Evolutionary conservation across 2,888 invertebrate species (phyloP).

Genomic region (Coelopa pilipes): DNA sequence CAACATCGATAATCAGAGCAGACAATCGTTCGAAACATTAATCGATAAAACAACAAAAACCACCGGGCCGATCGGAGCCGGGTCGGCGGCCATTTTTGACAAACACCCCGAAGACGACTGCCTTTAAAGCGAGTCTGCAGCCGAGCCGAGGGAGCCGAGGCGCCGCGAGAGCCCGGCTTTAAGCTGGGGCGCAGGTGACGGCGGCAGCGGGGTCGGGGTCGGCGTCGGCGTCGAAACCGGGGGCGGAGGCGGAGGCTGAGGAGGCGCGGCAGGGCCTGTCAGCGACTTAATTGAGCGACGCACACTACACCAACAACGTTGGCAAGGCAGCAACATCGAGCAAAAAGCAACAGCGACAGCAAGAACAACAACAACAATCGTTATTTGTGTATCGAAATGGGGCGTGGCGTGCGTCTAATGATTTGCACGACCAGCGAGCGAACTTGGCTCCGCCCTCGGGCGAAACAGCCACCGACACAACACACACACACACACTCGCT

Average conservation of each 20-base stretch:
- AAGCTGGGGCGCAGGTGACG: no score
- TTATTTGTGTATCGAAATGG: slow-evolving; percentile 60
- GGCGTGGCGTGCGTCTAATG: slow-evolving; percentile 52
- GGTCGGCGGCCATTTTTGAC: background rate
- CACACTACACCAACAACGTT: background rate
- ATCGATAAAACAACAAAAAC: slow-evolving; percentile 20
- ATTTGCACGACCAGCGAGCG: slow-evolving; percentile 28
- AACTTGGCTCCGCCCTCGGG: slow-evolving; percentile 59
- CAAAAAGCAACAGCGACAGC: slow-evolving; percentile 1
- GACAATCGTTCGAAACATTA: slow-evolving; percentile 8
- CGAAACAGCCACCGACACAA: slow-evolving; percentile 33
- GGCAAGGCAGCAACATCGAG: background rate
- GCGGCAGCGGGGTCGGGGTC: no score
- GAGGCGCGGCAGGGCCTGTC: background rate
- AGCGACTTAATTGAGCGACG: background rate
- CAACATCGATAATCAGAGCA: slow-evolving; percentile 5
- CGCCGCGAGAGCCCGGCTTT: no score
- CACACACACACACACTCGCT: slow-evolving; percentile 23
- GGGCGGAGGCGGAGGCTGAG: background rate
- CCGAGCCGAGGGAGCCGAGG: no score
- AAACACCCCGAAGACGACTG: no score
- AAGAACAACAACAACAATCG: background rate
- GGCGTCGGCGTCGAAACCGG: background rate
- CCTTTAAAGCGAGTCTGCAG: no score
- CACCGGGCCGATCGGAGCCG: background rate